Percentiles rank a stretch among this genome's conserved stretches.
Conservation (phyloP, 2,797 vertebrate genomes). For the Astyanax mexicanus region DNA sequence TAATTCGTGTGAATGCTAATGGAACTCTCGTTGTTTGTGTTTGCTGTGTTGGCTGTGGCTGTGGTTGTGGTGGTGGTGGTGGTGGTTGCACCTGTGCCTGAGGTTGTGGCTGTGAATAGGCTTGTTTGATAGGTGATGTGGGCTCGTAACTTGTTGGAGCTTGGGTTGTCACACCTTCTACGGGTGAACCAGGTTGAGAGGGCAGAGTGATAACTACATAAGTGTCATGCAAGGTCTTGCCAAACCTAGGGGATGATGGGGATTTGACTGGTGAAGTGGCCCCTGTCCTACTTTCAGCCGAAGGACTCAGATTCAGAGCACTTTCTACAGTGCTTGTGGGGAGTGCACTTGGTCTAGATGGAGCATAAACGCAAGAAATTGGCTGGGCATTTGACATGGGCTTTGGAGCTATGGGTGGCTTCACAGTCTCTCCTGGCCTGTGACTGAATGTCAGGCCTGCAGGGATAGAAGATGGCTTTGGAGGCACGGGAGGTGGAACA, state of each 20-base stretch:
- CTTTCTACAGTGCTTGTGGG: constrained; percentile 75
- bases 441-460: constrained; percentile 87
- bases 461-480: constrained; percentile 91
- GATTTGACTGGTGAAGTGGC: constrained; percentile 89
- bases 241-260: constrained; percentile 86
- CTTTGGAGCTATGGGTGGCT: constrained; percentile 94
- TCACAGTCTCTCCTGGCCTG: constrained; percentile 82
- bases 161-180: constrained; percentile 85
- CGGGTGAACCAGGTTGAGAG: constrained; percentile 95
- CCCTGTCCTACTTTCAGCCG: constrained; percentile 84
- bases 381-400: constrained; percentile 74
- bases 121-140: constrained; percentile 77
- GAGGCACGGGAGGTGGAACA: constrained; percentile 92
- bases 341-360: constrained; percentile 82
- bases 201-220: constrained; percentile 98
- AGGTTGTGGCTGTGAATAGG: constrained; percentile 68
- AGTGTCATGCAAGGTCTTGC: constrained; percentile 89
- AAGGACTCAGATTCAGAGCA: constrained; percentile 89
- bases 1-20: constrained; percentile 82
- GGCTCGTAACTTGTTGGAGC: constrained; percentile 84
- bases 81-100: constrained; percentile 64
- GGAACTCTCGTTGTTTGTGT: constrained; percentile 78
- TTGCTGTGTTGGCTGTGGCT: constrained; percentile 65
- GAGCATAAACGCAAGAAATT: constrained; percentile 72
- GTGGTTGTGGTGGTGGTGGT: constrained; percentile 67